These are phyloP conservation scores for Tachypleus tridentatus DNA, from an alignment of 1,140 invertebrate species.

Conservation along the genomic window DNA sequence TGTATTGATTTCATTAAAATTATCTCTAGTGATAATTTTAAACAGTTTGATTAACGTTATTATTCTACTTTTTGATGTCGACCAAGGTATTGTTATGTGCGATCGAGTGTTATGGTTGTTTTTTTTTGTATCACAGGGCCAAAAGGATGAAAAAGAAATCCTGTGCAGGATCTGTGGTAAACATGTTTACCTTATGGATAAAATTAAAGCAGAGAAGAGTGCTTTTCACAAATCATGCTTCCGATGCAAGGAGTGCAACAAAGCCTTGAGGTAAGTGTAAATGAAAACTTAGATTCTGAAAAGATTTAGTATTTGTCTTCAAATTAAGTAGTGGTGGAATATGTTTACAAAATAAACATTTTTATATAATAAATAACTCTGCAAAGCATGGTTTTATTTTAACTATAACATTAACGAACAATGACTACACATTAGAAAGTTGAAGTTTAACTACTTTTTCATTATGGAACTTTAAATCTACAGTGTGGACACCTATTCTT, in stretches of 20 bases:
- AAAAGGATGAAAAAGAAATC: constrained; percentile 23
- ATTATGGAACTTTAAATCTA: constrained; percentile 25
- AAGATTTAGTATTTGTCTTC: background rate
- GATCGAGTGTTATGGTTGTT: too few relatives aligned
- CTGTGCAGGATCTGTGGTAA: constrained; percentile 66
- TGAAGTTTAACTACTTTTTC: background rate
- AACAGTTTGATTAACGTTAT: too few relatives aligned
- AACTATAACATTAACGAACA: too few relatives aligned
- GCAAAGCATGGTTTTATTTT: too few relatives aligned
- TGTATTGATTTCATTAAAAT: too few relatives aligned
- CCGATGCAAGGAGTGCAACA: constrained; percentile 74
- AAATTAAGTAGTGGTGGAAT: background rate
- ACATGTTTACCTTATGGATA: constrained; percentile 86
- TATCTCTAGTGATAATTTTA: too few relatives aligned
- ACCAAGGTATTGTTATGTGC: too few relatives aligned
- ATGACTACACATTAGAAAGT: too few relatives aligned
- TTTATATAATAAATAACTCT: background rate
- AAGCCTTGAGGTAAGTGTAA: constrained; percentile 60
- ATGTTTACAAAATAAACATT: background rate
- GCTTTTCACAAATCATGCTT: constrained; percentile 88
- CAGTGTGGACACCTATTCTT: constrained; percentile 79
- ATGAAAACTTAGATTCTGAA: background rate
- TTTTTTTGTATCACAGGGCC: constrained; percentile 10
- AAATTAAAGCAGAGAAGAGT: constrained; percentile 70
- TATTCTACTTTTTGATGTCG: too few relatives aligned